phyloP scores from a whole-genome alignment of 2,888 invertebrate species.

The Chrysotoxum bicinctum region DNA sequence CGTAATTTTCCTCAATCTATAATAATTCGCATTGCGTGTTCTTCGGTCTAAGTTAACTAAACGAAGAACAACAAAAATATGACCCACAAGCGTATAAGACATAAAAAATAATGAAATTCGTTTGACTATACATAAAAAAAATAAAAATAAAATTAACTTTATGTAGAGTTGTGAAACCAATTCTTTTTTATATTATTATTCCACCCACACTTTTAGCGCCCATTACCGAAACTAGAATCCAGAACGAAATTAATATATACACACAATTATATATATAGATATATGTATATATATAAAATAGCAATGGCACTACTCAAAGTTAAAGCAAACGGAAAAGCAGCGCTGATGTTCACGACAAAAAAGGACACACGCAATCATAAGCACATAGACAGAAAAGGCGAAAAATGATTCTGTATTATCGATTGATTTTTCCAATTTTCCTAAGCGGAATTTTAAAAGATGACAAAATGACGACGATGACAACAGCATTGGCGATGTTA shows the following conservation, averaged over 20 bases:
- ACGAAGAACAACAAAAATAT: neutral
- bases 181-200: constrained; percentile 24
- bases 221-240: constrained; percentile 49
- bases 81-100: constrained; percentile 38
- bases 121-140: constrained; percentile 11
- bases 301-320: constrained; percentile 1
- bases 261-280: neutral
- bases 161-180: constrained; percentile 32
- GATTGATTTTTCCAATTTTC: constrained; percentile 60
- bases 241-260: constrained; percentile 43
- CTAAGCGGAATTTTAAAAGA: neutral
- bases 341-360: constrained; percentile 32
- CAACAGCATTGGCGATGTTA: constrained; percentile 9
- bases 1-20: constrained; percentile 28
- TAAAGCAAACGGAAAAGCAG: constrained; percentile 1
- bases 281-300: neutral
- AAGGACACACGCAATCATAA: constrained; percentile 69
- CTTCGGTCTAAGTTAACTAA: constrained; percentile 6
- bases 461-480: neutral
- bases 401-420: constrained; percentile 62
- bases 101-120: constrained; percentile 59
- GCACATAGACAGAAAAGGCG: constrained; percentile 35
- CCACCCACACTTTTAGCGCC: constrained; percentile 44
- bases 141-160: constrained; percentile 29
- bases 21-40: constrained; percentile 43